Base-by-base conservation (phyloP, 2,113 vertebrate genomes). In the Spea bombifrons region DNA sequence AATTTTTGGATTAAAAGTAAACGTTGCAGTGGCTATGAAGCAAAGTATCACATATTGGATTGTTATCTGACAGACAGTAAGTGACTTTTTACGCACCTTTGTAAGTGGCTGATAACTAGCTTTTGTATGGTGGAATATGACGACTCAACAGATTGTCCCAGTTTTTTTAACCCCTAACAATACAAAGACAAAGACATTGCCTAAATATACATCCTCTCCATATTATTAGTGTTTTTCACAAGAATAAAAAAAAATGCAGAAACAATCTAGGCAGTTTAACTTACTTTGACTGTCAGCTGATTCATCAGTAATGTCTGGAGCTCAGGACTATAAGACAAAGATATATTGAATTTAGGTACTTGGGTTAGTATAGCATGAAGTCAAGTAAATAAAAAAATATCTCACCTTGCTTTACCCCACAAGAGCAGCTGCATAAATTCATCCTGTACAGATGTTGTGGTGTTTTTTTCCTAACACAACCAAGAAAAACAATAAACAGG, bases 51-150 rank as follows among this genome's bases (percentile, higher is more conserved):
- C 30, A 30, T 30, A 30, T 30, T 30, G 30, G 2, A 30, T 1
- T 2, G 30, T 30, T 30, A 30, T 30, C 30, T 30, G 2, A 30
- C 30, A 30, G 30, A 30, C 30, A 30, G 30, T 30, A 30, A 30
- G 30, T 30, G 30, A 30, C 30, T 30, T 30, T 4, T 15, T 48
- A 84, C 85, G 49, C 87, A 98, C 97, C 97, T 98, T 88, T 98
- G 97, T 77, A 99, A 90, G 84, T 99, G 96, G 89, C 97, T 97
- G 85, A 99, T 98, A 50, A 99, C 96, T 69, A 99, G 86, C 71
- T 99, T 99, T 52, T 99, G 97, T 88, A 99, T 98, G 84, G 95
- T 98, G 80, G 96, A 96, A 84, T 99, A 99, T 0, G 97, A 99
- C 0, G 96, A 98, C 75, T 99, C 97, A 76, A 99, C 97, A 59